Evolutionary conservation across 1,140 invertebrate genomes (phyloP).

Genomic region (Agrilus planipennis): DNA sequence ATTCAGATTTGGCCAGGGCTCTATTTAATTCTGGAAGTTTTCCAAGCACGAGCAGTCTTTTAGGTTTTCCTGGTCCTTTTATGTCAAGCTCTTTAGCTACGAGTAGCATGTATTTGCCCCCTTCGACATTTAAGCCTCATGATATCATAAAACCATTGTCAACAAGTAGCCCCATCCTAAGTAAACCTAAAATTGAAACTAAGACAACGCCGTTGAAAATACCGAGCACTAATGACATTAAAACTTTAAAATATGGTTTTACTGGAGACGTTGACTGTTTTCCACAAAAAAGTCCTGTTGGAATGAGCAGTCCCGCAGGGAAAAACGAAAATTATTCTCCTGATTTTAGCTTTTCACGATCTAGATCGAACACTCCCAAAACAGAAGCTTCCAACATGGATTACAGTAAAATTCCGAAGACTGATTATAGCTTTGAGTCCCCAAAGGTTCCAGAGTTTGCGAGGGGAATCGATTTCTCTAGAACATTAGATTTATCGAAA

Average conservation of each 20-base stretch:
- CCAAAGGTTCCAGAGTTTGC: no score
- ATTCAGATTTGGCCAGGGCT: slow-evolving; percentile 46
- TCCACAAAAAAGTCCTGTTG: slow-evolving; percentile 25
- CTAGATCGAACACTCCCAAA: slow-evolving; percentile 10
- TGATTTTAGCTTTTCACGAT: slow-evolving; percentile 14
- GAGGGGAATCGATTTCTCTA: slow-evolving; percentile 17
- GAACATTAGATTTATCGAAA: slow-evolving; percentile 24
- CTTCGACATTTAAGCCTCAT: slow-evolving; percentile 40
- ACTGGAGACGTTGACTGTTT: slow-evolving; percentile 25
- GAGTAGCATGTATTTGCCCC: slow-evolving; percentile 53
- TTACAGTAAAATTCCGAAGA: slow-evolving; percentile 18
- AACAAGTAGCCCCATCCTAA: slow-evolving; percentile 32
- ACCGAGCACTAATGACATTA: slow-evolving; percentile 19
- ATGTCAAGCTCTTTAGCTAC: slow-evolving; percentile 54
- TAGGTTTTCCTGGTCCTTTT: slow-evolving; percentile 52
- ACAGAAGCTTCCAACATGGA: slow-evolving; percentile 19
- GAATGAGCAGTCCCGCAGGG: slow-evolving; percentile 30
- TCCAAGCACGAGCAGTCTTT: slow-evolving; percentile 39
- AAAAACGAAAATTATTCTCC: slow-evolving; percentile 27
- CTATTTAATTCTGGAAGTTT: slow-evolving; percentile 48
- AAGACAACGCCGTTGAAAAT: slow-evolving; percentile 33
- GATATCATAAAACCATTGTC: slow-evolving; percentile 39
- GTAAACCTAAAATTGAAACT: slow-evolving; percentile 25
- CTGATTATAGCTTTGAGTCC: slow-evolving; percentile 14
- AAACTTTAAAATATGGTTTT: slow-evolving; percentile 24